A percentile compares a stretch with the other conserved stretches of the same genome.
phyloP scores from a whole-genome alignment of 2,888 invertebrate species.

The Mamestra brassicae region DNA sequence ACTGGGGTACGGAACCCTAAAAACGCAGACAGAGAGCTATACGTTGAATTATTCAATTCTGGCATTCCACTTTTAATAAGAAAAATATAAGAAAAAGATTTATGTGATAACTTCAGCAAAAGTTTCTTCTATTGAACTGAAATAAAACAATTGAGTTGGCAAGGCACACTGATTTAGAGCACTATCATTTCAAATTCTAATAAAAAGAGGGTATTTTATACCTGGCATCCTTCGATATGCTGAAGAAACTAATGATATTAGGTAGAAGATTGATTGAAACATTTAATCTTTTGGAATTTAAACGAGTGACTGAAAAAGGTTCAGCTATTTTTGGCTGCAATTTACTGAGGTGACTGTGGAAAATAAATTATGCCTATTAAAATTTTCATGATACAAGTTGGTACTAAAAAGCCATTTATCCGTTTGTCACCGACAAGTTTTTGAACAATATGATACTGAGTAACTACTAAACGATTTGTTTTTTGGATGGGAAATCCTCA shows the following conservation, averaged over 20 bases:
- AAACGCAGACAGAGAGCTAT: neutral
- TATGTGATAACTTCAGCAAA: conserved; percentile 37
- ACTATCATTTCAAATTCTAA: conserved; percentile 17
- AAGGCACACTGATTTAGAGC: neutral
- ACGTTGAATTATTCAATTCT: conserved; percentile 26
- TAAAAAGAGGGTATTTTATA: conserved; percentile 12
- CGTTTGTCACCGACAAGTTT: no score
- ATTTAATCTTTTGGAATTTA: conserved; percentile 2
- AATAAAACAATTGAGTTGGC: conserved; percentile 45
- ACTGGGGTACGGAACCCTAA: neutral
- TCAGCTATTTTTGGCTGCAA: conserved; percentile 1
- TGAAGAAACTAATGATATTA: neutral
- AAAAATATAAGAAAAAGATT: conserved; percentile 39
- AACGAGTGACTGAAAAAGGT: neutral
- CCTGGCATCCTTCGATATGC: neutral
- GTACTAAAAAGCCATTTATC: no score
- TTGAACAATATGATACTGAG: no score
- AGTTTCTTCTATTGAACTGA: conserved; percentile 40
- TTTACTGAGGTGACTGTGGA: neutral
- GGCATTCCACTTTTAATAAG: conserved; percentile 16
- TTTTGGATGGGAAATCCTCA: no score
- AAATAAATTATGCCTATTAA: neutral
- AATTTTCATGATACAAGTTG: no score
- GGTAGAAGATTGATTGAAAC: neutral
- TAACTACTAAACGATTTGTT: no score